Percentiles rank a stretch among this genome's conserved stretches.
These are phyloP conservation scores for Galeopterus variegatus DNA, from an alignment of 2,113 vertebrate genomes.

Conservation along the genomic window DNA sequence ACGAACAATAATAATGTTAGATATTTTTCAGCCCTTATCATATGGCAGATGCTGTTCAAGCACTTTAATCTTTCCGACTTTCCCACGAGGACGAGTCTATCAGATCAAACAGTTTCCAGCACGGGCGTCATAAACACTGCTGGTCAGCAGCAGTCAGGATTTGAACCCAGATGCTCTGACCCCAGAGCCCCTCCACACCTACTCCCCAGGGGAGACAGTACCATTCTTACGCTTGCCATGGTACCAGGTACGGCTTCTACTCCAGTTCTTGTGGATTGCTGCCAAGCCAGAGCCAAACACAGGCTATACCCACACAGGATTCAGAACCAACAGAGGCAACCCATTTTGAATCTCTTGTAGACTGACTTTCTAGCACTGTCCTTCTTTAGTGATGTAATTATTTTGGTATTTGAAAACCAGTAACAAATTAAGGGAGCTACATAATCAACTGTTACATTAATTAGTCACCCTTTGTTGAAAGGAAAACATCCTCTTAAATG, in stretches of 20 bases:
- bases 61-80: background rate
- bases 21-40: background rate
- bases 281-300: background rate
- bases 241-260: background rate
- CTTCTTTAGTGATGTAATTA: slow-evolving; percentile 77
- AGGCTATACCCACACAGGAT: background rate
- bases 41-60: background rate
- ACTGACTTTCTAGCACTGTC: slow-evolving; percentile 62
- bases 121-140: too few species aligned
- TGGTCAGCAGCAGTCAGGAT: background rate
- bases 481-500: slow-evolving; percentile 85
- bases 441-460: slow-evolving; percentile 85
- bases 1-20: background rate
- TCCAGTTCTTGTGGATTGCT: background rate
- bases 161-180: background rate
- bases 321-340: background rate
- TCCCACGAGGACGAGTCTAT: background rate
- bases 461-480: slow-evolving; percentile 85
- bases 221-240: background rate
- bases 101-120: background rate
- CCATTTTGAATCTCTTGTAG: slow-evolving; percentile 52
- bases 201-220: background rate
- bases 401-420: slow-evolving; percentile 82
- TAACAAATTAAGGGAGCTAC: slow-evolving; percentile 83
- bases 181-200: background rate